A percentile compares a stretch with the other conserved stretches of the same genome.
Conservation (phyloP, 64 coral and sea anemone genomes). For the Dendronephthya gigantea region DNA sequence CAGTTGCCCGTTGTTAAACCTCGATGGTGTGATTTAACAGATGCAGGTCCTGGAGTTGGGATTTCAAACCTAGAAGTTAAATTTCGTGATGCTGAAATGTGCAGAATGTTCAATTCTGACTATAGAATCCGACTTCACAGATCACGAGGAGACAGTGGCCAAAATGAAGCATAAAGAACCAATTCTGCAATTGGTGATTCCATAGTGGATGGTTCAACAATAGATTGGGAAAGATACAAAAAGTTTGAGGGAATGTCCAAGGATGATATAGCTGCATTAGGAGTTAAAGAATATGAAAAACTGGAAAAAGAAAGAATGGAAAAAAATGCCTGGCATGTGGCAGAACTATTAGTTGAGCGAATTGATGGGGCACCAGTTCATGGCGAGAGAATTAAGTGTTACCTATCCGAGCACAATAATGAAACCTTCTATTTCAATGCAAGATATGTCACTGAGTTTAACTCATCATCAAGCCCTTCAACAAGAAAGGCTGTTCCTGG, state of each 20-base stretch:
- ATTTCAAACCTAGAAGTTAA: background rate
- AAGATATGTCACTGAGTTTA: too few species aligned
- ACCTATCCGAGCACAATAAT: background rate
- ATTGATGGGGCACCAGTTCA: conserved; percentile 23
- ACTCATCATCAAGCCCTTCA: background rate
- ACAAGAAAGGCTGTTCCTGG: conserved; percentile 18
- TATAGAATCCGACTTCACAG: background rate
- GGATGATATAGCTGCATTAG: background rate
- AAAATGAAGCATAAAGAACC: background rate
- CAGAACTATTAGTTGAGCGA: background rate
- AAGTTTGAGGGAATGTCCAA: background rate
- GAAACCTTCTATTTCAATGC: conserved; percentile 21
- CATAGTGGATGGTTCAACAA: background rate
- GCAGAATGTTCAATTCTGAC: background rate
- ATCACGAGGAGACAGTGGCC: background rate
- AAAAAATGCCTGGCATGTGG: conserved; percentile 11
- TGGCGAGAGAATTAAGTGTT: conserved; percentile 16
- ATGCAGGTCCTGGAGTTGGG: background rate
- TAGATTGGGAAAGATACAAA: background rate
- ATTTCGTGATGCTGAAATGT: conserved; percentile 9
- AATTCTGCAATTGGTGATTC: background rate
- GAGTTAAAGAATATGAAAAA: background rate
- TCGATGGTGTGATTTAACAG: background rate
- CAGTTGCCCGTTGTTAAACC: background rate
- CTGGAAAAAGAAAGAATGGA: conserved; percentile 13